These are phyloP conservation scores for Plusia festucae DNA, from an alignment of 2,888 invertebrate species.

Conservation along the genomic window DNA sequence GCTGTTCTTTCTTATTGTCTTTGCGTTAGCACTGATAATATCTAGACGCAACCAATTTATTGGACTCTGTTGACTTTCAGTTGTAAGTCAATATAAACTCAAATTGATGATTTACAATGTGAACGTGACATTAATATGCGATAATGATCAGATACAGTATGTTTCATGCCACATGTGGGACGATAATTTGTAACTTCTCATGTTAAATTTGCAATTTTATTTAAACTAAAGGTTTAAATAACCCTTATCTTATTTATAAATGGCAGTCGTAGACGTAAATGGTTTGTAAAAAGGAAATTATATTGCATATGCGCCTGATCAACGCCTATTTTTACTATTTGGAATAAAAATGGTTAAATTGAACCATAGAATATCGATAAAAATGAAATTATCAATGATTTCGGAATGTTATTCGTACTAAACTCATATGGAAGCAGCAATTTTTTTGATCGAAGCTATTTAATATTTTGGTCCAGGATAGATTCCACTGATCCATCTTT, in stretches of 20 bases:
- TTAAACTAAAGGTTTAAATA: background rate
- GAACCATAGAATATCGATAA: background rate
- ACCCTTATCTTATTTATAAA: background rate
- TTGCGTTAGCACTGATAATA: slow-evolving; percentile 21
- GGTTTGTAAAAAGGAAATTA: background rate
- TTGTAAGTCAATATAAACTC: slow-evolving; percentile 25
- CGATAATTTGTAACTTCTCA: slow-evolving; percentile 4
- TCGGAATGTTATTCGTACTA: background rate
- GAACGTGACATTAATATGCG: slow-evolving; percentile 22
- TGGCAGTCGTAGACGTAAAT: background rate
- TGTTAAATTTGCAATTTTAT: background rate
- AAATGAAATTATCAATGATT: background rate
- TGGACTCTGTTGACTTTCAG: slow-evolving; percentile 10
- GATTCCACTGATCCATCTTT: too few species aligned
- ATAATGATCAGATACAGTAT: slow-evolving; percentile 34
- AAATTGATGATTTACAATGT: slow-evolving; percentile 28
- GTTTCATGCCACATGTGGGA: slow-evolving; percentile 8
- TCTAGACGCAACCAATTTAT: slow-evolving; percentile 31
- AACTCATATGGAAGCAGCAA: background rate
- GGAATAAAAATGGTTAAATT: background rate
- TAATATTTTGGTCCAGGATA: background rate
- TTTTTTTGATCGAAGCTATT: background rate
- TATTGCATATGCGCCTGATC: too few species aligned
- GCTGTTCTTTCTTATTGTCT: slow-evolving; percentile 15
- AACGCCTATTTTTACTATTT: background rate